phyloP scores from a whole-genome alignment of 2,888 invertebrate genomes.

The Baronia brevicornis region DNA sequence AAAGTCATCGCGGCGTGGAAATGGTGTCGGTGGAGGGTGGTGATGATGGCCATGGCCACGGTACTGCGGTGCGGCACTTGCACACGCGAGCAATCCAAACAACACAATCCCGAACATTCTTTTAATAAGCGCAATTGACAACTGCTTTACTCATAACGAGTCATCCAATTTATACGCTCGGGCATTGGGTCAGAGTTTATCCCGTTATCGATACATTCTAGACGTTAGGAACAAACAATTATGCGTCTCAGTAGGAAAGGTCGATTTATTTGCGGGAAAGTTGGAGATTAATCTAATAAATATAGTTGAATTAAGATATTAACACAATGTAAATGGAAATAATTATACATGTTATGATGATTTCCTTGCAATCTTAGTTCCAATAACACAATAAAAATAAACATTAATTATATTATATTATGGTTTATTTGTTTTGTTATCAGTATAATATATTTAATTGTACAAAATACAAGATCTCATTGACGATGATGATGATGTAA shows the following conservation, averaged over 20 bases:
- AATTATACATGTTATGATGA: too few species aligned
- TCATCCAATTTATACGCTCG: slow-evolving; percentile 29
- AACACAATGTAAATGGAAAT: too few species aligned
- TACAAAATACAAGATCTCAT: too few species aligned
- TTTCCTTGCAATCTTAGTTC: too few species aligned
- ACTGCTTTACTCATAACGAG: slow-evolving; percentile 8
- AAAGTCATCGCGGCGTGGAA: slow-evolving; percentile 11
- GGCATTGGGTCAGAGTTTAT: slow-evolving; percentile 40
- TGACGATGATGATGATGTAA: too few species aligned
- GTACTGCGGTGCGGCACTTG: slow-evolving; percentile 40
- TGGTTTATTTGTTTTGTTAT: too few species aligned
- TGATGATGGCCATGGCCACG: slow-evolving; percentile 15
- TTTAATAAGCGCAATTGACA: slow-evolving; percentile 17
- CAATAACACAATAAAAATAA: too few species aligned
- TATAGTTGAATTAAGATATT: too few species aligned
- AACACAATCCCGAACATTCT: slow-evolving; percentile 38
- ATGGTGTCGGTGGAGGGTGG: slow-evolving; percentile 15
- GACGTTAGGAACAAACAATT: slow-evolving; percentile 25
- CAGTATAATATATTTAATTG: too few species aligned
- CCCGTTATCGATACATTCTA: slow-evolving; percentile 37
- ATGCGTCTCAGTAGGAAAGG: slow-evolving; percentile 1
- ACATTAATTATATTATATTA: not conserved
- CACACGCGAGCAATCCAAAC: slow-evolving; percentile 34
- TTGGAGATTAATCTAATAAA: slow-evolving; percentile 2
- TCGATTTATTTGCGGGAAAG: slow-evolving; percentile 11